Conservation (phyloP, 2,797 vertebrate genomes). For the Arctocebus calabarensis region DNA sequence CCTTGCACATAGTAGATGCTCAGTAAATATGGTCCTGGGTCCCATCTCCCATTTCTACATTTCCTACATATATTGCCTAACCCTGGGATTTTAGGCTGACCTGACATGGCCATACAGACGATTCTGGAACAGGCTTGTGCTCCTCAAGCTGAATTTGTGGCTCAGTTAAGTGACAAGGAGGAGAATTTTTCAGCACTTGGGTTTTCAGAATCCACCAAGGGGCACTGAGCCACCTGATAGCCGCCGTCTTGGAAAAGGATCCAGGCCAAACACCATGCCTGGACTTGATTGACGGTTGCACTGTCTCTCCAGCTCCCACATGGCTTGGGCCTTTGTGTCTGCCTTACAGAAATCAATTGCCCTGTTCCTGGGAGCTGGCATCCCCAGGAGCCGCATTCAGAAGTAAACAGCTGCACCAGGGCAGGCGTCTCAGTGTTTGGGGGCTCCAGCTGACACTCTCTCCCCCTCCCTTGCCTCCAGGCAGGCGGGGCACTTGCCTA, state of each 20-base stretch:
- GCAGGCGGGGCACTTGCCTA: neutral
- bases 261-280: neutral
- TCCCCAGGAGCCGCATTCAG: neutral
- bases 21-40: neutral
- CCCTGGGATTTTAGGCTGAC: neutral
- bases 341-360: neutral
- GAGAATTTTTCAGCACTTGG: neutral
- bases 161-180: neutral
- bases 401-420: neutral
- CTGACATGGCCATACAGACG: neutral
- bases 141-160: neutral
- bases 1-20: neutral
- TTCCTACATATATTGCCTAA: rapidly evolving
- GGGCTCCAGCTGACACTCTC: neutral
- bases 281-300: neutral
- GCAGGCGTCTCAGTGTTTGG: neutral
- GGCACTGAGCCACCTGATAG: neutral
- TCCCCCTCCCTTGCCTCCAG: neutral
- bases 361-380: neutral
- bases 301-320: neutral
- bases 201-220: slow-evolving; percentile 53
- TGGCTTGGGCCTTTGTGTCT: neutral
- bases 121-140: neutral
- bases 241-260: slow-evolving; percentile 53
- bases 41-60: neutral